Evolutionary conservation across 2,888 invertebrate genomes (phyloP).

Genomic region (Fragum fragum): DNA sequence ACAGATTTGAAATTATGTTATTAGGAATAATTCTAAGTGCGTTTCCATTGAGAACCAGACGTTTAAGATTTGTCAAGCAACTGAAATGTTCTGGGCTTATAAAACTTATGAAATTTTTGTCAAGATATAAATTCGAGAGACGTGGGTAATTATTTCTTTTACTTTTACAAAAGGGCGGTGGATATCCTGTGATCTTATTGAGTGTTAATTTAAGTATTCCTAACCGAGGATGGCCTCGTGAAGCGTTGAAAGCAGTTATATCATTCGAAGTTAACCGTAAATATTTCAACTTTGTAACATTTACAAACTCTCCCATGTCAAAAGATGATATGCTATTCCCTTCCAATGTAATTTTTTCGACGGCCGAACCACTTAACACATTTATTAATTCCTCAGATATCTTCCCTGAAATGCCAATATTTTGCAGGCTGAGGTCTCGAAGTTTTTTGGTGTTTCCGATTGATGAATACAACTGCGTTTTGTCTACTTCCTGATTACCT

Average conservation of each 20-base stretch:
- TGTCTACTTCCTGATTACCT: neutral
- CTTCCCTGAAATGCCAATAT: neutral
- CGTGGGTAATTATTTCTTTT: neutral
- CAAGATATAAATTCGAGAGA: neutral
- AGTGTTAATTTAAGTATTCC: neutral
- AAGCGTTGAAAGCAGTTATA: neutral
- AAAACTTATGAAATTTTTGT: neutral
- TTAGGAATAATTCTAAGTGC: too few species aligned
- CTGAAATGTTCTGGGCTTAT: too few species aligned
- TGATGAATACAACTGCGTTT: neutral
- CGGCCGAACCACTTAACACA: too few species aligned
- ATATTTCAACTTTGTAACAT: neutral
- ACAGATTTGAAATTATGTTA: too few species aligned
- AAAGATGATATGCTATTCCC: neutral
- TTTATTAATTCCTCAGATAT: neutral
- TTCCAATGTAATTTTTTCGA: neutral
- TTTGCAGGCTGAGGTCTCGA: neutral
- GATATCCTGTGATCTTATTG: neutral
- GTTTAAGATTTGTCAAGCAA: too few species aligned
- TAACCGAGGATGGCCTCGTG: neutral
- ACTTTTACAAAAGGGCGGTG: neutral
- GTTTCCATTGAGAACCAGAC: too few species aligned
- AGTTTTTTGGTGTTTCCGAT: neutral
- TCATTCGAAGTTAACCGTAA: neutral
- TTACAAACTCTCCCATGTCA: neutral